Base-by-base conservation (phyloP, 2,888 invertebrate genomes). In the Drosophila tanythrix region DNA sequence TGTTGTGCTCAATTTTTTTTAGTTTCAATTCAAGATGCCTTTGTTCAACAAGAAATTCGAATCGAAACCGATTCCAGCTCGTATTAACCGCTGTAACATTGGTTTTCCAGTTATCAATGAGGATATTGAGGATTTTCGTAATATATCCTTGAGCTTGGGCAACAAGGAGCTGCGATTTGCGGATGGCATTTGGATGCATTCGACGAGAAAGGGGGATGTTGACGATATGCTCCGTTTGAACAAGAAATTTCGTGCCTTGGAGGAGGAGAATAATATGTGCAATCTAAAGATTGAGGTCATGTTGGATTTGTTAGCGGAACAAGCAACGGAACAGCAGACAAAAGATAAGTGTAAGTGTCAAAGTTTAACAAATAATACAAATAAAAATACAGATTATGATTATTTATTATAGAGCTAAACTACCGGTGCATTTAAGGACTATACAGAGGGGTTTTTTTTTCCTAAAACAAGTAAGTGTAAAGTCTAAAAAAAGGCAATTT, bases 21-120 rank as follows among this genome's bases (percentile, higher is more conserved):
- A 69, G 59, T 56, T 50, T 8, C n/a, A 5, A 25, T 50, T 50
- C 7, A 67, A 27, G 58, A 93, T 93, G 93, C 93, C 93, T 29
- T 80, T 93, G 59, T 93, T 93, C 67, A 90, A 91, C 69, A 93
- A 92, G 70, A 93, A 92, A 76, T 93, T 92, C 52, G 93, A 93
- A 63, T 74, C 91, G 7, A 93, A 93, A 56, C 90, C 92, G 1
- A 90, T 91, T 59, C 92, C 92, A 18, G 60, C 80, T 3, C 90
- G 93, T 35, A 65, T 74, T 18, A 81, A 79, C 27, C 90, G 93
- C 31, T 92, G 91, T 38, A 92, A 92, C 60, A 92, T 90, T 52
- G 90, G 89, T 0, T 91, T 89, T 72, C 90, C 92, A 0, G 79
- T 89, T 33, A 88, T 92, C 2, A 82, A 73, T 36, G 93, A 93